Evolutionary conservation across 2,888 invertebrate species (phyloP), one percentile per base, ranked within the genome.

Genomic region (Exocentrus adspersus): DNA sequence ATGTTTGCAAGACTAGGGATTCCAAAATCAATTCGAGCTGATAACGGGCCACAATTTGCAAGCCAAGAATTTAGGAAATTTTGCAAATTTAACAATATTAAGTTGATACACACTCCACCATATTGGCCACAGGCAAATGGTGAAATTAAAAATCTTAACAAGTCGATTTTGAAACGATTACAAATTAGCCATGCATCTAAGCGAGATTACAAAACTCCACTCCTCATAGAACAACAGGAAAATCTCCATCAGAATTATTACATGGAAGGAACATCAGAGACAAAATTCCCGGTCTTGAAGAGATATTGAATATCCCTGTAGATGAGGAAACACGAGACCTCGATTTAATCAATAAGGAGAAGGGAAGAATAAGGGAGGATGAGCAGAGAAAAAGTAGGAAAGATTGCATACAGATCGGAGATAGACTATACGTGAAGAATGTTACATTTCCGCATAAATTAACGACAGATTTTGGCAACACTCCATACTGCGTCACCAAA

Each of bases 141-240:
- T 3, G 71, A 72, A 59, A 74, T 73, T 1, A 75, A 75, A 63
- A 67, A 71, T 30, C 67, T 72, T 30, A 76, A 72, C 51, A 10
- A 24, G 19, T 62, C 61, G 3, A 28, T 56, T 12, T 10, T 54
- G 17, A 61, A 61, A 54, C n/a, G 56, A 14, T 17, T 57, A 14
- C 41, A 53, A 21, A 60, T 60, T 1, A 2, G 28, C 5, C 41
- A 60, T 16, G 30, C 43, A 10, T 56, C 10, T 2, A 21, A n/a
- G 6, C 19, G 24, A 60, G 66, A 37, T 67, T 66, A 52, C 16
- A 48, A 37, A 48, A 59, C 59, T 9, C 54, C 41, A 66, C 74
- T 21, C 74, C 73, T 5, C 75, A 74, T 60, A 67, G 72, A 17
- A 68, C 68, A 24, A 75, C 76, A 41, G 64, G 68, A 7, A 69